phyloP scores from a whole-genome alignment of 2,113 vertebrate species.

The Drymodes brunneopygia region DNA sequence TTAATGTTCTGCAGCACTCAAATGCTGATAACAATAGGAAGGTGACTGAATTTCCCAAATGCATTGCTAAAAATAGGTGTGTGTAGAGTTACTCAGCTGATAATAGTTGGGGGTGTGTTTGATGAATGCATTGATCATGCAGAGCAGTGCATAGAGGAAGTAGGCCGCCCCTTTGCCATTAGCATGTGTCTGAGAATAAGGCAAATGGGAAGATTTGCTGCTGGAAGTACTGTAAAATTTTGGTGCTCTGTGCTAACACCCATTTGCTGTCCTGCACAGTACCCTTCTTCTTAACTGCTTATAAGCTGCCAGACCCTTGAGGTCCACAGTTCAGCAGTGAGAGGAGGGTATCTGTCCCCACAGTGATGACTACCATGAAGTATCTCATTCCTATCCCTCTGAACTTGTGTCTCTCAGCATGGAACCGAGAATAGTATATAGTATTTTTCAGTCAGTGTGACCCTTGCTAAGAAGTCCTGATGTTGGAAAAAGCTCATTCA shows the following conservation, averaged over 20 bases:
- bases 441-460: not conserved
- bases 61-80: not conserved
- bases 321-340: not conserved
- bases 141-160: not conserved
- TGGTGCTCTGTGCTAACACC: not conserved
- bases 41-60: not conserved
- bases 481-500: not conserved
- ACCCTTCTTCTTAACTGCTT: not conserved
- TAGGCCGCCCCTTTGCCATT: not conserved
- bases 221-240: not conserved
- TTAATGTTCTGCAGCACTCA: not conserved
- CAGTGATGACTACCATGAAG: not conserved
- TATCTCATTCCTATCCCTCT: not conserved
- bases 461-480: not conserved
- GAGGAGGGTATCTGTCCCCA: not conserved
- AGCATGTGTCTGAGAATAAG: not conserved
- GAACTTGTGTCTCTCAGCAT: not conserved
- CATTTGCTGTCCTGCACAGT: not conserved
- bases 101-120: not conserved
- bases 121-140: not conserved
- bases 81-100: not conserved
- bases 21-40: not conserved
- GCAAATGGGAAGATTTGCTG: not conserved
- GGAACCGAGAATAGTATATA: not conserved
- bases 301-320: not conserved